Evolutionary conservation across 2,888 invertebrate species (phyloP), one percentile per base, ranked within the genome.

Genomic region (Panopea generosa): DNA sequence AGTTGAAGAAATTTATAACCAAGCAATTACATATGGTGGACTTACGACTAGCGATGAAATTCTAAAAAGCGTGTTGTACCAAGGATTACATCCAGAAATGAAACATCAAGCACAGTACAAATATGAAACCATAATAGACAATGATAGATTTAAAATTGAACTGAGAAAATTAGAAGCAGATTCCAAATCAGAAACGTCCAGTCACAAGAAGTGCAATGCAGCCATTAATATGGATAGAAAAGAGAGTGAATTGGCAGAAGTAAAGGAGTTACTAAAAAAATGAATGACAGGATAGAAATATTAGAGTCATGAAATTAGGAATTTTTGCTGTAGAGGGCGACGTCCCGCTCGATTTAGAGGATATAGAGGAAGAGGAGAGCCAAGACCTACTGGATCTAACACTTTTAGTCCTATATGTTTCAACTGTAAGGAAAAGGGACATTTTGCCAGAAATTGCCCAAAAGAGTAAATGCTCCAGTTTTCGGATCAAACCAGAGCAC

Each of bases 141-240:
- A 69, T 38, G 74, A 69, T n/a, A 38, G 22, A 40, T 68, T 74
- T 29, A 74, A 74, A 40, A 45, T 47, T 4, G 60, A 73, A 67
- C 9, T 73, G 16, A 26, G 63, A 27, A 61, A 65, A 26, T 47
- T 72, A 38, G 60, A 72, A 45, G 29, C 59, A 16, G 60, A 66
- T n/a, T n/a, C 66, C 7, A 55, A 20, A 20, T 16, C 16, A 45
- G 16, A 6, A 14, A 38, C 16, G 11, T 11, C n/a, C 14, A 43
- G 55, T 24, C 43, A 14, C n/a, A 68, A 67, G 26, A 53, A 40
- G 9, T 49, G 53, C 20, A 49, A 49, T 16, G 38, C 49, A n/a
- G 49, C 55, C 0, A 50, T 67, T 0, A 40, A 18, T 2, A 6
- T 16, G 7, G 27, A 40, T 4, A 53, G 57, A 14, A 26, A 47